Evolutionary conservation across 2,797 vertebrate genomes (phyloP), one percentile per base, ranked within the genome.

Genomic region (Gobio occitaniae): DNA sequence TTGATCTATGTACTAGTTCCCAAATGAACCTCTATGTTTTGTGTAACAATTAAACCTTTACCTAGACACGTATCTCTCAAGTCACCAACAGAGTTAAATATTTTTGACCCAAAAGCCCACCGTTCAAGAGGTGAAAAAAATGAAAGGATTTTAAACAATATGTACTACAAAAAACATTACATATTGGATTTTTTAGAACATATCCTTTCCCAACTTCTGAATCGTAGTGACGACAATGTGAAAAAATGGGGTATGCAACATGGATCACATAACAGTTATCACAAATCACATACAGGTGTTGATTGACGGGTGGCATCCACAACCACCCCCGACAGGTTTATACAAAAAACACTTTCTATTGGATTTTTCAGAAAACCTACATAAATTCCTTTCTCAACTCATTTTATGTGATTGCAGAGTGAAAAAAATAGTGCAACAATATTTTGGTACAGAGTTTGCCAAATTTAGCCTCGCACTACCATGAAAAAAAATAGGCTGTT

Each of bases 1-100:
- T 95, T 96, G 95, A 96, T 96, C 93, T 95, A 88, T 95, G 96
- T 93, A 95, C 94, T 93, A 94, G 96, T 95, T 95, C 95, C 94
- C 96, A 96, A 93, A 95, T 95, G 94, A 95, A 93, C 91, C 93
- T 95, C 91, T 92, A 93, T 94, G 92, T 95, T 95, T 95, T 88
- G 91, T 91, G 93, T 87, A 90, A 96, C 96, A 95, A 97, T 96
- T 96, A 96, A 95, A 96, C 93, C 94, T 93, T 91, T 93, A 92
- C 93, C 93, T 90, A 91, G 92, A 91, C 83, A 82, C 78, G 59
- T 87, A 87, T 84, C 65, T n/a, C 41, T 74, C 61, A 80, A 76
- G 32, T 59, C 32, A 19, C 2, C 36, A 38, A 61, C 25, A 72
- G 47, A 84, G 47, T 71, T 71, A 81, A 69, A 87, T 78, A 81